Evolutionary conservation across 2,888 invertebrate genomes (phyloP), one percentile per base, ranked within the genome.

Genomic region (Allolobophora icterica): DNA sequence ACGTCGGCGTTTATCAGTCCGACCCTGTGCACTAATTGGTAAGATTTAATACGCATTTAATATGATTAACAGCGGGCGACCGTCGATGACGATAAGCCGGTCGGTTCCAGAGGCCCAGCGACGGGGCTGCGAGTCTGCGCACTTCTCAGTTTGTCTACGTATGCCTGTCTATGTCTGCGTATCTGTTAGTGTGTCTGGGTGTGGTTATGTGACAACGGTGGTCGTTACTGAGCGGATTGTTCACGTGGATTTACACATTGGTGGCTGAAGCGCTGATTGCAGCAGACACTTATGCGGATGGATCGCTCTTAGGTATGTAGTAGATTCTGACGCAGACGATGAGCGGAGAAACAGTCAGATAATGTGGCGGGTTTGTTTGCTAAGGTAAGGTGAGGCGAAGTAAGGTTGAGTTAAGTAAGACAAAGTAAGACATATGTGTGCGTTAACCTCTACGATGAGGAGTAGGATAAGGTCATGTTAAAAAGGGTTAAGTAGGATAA

Each of bases 1-100:
- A 33, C 87, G 5, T 3, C 5, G 35, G 0, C 87, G 87, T 87
- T 87, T 87, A 87, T 87, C 87, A 38, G 38, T 35, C 87, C 87
- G 87, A 87, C 87, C 87, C 87, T 87, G 34, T 15, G 35, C 38
- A 35, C 87, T 87, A 87, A 87, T 87, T 87, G 87, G 87, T 87
- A 87, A 87, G 87, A 87, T 87, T 87, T 87, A 87, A 87, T 87
- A 87, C 87, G 87, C 34, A 38, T 87, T 87, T 87, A 87, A 87
- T 87, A 87, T 87, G 87, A 87, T 87, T 87, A 87, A 87, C 87
- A 87, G 87, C 87, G 71, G 71, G 71, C 71, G 71, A 71, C 71
- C 71, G 30, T 1, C 71, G n/a, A 30, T 71, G 71, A 71, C 71
- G 71, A 71, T 71, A 71, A 71, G 71, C 71, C n/a, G 30, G 6